phyloP scores from a whole-genome alignment of 2,113 vertebrate genomes.

The Barbus barbus region DNA sequence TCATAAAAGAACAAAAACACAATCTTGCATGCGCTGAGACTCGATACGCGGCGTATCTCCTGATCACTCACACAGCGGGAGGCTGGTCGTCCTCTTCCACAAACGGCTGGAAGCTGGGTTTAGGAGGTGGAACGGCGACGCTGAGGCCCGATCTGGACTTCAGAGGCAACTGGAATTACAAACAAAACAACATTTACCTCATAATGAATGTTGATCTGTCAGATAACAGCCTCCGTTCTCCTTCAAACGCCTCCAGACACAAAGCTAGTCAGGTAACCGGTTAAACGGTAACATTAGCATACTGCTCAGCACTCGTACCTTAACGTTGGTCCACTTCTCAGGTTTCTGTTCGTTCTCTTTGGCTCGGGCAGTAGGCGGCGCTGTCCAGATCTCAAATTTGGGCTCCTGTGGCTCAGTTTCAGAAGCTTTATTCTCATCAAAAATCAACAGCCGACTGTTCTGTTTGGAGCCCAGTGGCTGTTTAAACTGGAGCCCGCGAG shows the following conservation, averaged over 20 bases:
- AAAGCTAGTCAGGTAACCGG: too few species aligned
- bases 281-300: too few species aligned
- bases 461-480: conserved; percentile 59
- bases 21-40: too few species aligned
- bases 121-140: conserved; percentile 63
- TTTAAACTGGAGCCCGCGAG: conserved; percentile 72
- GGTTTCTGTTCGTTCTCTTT: conserved; percentile 89
- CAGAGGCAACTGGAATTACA: conserved; percentile 65
- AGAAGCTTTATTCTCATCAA: conserved; percentile 83
- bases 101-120: conserved; percentile 86
- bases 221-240: background rate
- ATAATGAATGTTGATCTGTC: too few species aligned
- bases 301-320: conserved; percentile 21
- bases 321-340: conserved; percentile 84
- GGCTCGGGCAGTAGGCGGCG: conserved; percentile 78
- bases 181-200: background rate
- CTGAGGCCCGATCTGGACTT: conserved; percentile 68
- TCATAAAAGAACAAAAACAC: too few species aligned
- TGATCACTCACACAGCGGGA: conserved; percentile 89
- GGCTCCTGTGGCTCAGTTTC: conserved; percentile 65
- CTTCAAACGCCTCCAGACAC: too few species aligned
- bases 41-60: too few species aligned
- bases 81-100: conserved; percentile 87
- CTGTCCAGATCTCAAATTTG: conserved; percentile 77
- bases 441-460: conserved; percentile 76